A percentile compares a stretch with the other conserved stretches of the same genome.
These are phyloP conservation scores for Epinotia bilunana DNA, from an alignment of 2,888 invertebrate species.

Conservation along the genomic window DNA sequence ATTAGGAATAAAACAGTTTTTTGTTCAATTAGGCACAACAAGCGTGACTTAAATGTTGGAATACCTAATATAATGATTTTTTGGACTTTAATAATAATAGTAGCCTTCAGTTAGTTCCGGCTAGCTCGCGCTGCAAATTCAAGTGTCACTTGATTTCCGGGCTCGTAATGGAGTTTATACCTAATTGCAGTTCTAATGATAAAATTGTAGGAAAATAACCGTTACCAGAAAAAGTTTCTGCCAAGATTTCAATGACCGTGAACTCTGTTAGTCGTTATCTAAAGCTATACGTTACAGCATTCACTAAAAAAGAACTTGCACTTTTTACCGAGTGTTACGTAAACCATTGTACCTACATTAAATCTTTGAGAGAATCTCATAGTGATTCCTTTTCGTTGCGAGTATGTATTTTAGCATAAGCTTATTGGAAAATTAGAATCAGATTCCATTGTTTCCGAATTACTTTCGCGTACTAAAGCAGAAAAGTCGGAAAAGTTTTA, in stretches of 20 bases:
- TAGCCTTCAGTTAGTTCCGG: slow-evolving; percentile 33
- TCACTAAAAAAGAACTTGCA: neutral
- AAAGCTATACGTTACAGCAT: neutral
- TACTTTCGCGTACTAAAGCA: too few relatives aligned
- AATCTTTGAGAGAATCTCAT: neutral
- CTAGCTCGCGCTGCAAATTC: slow-evolving; percentile 15
- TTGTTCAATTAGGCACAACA: too few relatives aligned
- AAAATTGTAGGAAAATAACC: slow-evolving; percentile 22
- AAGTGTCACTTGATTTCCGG: slow-evolving; percentile 34
- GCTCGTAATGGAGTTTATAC: slow-evolving; percentile 9
- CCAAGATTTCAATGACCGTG: slow-evolving; percentile 10
- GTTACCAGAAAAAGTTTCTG: slow-evolving; percentile 6
- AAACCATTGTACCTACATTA: neutral
- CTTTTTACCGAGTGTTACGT: slow-evolving; percentile 2
- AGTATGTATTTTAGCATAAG: neutral
- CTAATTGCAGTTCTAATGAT: slow-evolving; percentile 19
- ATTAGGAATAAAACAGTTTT: too few relatives aligned
- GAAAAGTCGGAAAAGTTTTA: too few relatives aligned
- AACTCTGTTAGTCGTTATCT: slow-evolving; percentile 8
- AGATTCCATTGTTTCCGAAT: too few relatives aligned
- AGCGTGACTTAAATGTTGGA: neutral
- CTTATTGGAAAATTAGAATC: too few relatives aligned
- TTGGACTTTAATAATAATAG: slow-evolving; percentile 22
- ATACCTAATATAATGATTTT: neutral
- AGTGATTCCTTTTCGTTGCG: neutral